Base-by-base conservation (phyloP, 2,888 invertebrate species). In the Serripes groenlandicus region DNA sequence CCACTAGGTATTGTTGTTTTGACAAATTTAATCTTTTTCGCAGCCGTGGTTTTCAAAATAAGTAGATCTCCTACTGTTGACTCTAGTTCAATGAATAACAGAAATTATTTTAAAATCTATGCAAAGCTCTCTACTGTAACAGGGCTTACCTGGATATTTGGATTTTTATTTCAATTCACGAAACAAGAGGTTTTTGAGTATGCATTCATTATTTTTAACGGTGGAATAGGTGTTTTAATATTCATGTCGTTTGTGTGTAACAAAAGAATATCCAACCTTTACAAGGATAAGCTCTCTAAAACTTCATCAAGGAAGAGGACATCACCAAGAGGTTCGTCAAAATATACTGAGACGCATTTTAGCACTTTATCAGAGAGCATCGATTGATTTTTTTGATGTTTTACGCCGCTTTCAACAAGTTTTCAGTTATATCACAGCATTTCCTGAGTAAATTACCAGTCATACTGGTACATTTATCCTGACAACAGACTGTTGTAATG, bases 201-300 rank as follows among this genome's bases (percentile, higher is more conserved):
- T 64, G 15, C 75, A 0, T 85, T 85, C 52, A 80, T 82, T 3
- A 66, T 85, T 34, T 42, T 85, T 3, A 80, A 77, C 37, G 77
- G 79, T 18, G 75, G 82, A 23, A 81, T 81, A 32, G 85, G 85
- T 2, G 30, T 85, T 0, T 73, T 85, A 34, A 62, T 85, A 30
- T 85, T 85, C 52, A 9, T 85, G 9, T 73, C 85, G 9, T 85
- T 82, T 49, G 72, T 82, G 1, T 79, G 77, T 49, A 85, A 78
- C 49, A 60, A 60, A 37, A 56, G 85, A 23, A 76, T 77, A 1
- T 49, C 21, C 9, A 21, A 69, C 9, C 37, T 37, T n/a, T 69
- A 49, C 52, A n/a, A n/a, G 5, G n/a, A n/a, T n/a, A n/a, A n/a
- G n/a, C n/a, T n/a, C n/a, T n/a, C n/a, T n/a, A n/a, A n/a, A n/a